A percentile compares a stretch with the other conserved stretches of the same genome.
Conservation (phyloP, 2,888 invertebrate genomes). For the Serrognathus titanus region DNA sequence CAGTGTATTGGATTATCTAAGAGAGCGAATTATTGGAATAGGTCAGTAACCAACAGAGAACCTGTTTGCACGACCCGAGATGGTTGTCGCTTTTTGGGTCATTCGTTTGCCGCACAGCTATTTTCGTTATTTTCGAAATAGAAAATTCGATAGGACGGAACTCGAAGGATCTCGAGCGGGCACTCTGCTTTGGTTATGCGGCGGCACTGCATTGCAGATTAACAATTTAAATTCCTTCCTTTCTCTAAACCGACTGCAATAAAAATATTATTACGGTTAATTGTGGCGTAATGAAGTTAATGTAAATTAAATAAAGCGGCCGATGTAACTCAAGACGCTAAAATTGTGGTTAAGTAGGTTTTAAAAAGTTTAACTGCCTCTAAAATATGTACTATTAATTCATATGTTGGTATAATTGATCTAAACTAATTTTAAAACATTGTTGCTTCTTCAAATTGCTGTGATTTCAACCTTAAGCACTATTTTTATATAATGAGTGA, state of each 20-base stretch:
- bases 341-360: constrained; percentile 1
- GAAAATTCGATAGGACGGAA: neutral
- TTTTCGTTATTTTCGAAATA: neutral
- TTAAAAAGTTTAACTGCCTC: neutral
- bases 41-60: constrained; percentile 2
- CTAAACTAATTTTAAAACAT: no score
- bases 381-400: no score
- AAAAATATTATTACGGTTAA: constrained; percentile 2
- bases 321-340: neutral
- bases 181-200: no score
- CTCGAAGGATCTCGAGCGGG: no score
- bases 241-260: constrained; percentile 1
- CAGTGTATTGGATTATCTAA: neutral
- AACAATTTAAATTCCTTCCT: constrained; percentile 1
- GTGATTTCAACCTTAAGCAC: no score
- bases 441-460: no score
- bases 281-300: neutral
- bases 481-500: no score
- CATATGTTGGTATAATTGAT: no score
- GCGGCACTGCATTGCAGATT: no score
- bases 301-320: neutral
- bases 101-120: neutral
- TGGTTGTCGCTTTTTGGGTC: constrained; percentile 1
- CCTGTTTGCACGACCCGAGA: constrained; percentile 1
- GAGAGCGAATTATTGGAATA: constrained; percentile 1